Conservation (phyloP, 2,888 invertebrate genomes). For the Erynnis tages region DNA sequence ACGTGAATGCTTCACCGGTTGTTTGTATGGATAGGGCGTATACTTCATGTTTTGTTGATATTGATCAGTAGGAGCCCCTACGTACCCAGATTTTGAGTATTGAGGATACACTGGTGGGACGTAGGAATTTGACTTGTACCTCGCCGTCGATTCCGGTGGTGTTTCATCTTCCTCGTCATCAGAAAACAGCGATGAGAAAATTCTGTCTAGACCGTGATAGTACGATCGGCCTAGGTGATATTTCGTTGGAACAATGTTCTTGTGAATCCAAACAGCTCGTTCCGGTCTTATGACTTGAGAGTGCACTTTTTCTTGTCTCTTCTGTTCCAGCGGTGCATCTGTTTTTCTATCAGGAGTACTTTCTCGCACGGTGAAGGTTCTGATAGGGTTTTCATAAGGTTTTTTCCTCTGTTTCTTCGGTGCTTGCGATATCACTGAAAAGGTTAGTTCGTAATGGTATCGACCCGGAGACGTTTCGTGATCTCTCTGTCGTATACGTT, state of each 20-base stretch:
- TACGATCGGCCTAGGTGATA: conserved; percentile 46
- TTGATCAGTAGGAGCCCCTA: conserved; percentile 48
- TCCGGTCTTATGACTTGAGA: conserved; percentile 47
- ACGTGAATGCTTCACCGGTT: conserved; percentile 49
- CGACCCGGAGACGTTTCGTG: conserved; percentile 64
- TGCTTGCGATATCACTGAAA: conserved; percentile 81
- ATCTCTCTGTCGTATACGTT: conserved; percentile 84
- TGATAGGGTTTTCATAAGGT: conserved; percentile 77
- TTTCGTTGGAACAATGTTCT: conserved; percentile 54
- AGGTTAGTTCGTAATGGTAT: conserved; percentile 84
- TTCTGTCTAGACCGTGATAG: conserved; percentile 57
- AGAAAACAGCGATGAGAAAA: conserved; percentile 66
- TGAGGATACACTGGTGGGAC: conserved; percentile 43
- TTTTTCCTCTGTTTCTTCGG: conserved; percentile 61
- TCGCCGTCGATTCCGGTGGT: conserved; percentile 37
- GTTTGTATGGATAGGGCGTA: conserved; percentile 53
- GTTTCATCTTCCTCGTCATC: conserved; percentile 54
- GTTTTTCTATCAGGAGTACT: conserved; percentile 54
- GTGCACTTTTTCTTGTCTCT: conserved; percentile 35
- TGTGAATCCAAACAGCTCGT: conserved; percentile 67
- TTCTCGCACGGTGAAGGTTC: conserved; percentile 84
- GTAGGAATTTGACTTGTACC: conserved; percentile 47
- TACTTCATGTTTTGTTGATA: conserved; percentile 51
- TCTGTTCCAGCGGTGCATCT: conserved; percentile 41
- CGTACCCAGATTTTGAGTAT: conserved; percentile 54